Percentiles rank a stretch among this genome's conserved stretches.
Conservation (phyloP, 1,140 invertebrate genomes). For the Scaptomyza graminum region DNA sequence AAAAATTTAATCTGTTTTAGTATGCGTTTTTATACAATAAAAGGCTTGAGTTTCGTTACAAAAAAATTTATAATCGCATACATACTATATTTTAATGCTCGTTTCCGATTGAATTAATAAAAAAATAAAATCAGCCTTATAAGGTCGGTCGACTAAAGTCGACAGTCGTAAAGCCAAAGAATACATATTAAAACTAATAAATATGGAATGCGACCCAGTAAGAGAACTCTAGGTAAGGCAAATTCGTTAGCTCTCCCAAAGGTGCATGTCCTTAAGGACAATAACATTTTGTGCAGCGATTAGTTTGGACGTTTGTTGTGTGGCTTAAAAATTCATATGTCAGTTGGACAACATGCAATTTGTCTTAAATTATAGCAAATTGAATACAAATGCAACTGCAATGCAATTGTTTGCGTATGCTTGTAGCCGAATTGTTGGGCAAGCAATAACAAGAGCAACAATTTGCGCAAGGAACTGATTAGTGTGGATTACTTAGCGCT, state of each 20-base stretch:
- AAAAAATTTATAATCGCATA: background rate
- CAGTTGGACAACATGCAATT: slow-evolving; percentile 37
- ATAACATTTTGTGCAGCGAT: slow-evolving; percentile 26
- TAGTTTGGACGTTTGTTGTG: slow-evolving; percentile 19
- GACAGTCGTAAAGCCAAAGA: background rate
- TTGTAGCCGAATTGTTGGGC: slow-evolving; percentile 34
- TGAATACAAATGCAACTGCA: slow-evolving; percentile 37
- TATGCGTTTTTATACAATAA: slow-evolving; percentile 15
- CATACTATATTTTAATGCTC: too few relatives aligned
- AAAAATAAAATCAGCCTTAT: too few relatives aligned
- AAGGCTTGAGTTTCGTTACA: background rate
- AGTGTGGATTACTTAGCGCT: slow-evolving; percentile 48
- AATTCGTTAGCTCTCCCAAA: slow-evolving; percentile 6
- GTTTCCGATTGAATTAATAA: too few relatives aligned
- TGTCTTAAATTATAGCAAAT: slow-evolving; percentile 55
- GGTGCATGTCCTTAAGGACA: slow-evolving; percentile 38
- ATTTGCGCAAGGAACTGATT: slow-evolving; percentile 47
- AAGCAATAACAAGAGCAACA: slow-evolving; percentile 34
- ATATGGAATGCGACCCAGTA: background rate
- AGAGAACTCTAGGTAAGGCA: background rate
- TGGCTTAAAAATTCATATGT: slow-evolving; percentile 57
- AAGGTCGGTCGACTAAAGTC: background rate
- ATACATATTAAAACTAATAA: background rate
- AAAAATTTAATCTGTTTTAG: slow-evolving; percentile 29
- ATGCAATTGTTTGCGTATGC: slow-evolving; percentile 2